These are phyloP conservation scores for Hydractinia symbiolongicarpus DNA, from an alignment of 30 jellyfish, hydroid and myxozoan genomes.

Conservation along the genomic window DNA sequence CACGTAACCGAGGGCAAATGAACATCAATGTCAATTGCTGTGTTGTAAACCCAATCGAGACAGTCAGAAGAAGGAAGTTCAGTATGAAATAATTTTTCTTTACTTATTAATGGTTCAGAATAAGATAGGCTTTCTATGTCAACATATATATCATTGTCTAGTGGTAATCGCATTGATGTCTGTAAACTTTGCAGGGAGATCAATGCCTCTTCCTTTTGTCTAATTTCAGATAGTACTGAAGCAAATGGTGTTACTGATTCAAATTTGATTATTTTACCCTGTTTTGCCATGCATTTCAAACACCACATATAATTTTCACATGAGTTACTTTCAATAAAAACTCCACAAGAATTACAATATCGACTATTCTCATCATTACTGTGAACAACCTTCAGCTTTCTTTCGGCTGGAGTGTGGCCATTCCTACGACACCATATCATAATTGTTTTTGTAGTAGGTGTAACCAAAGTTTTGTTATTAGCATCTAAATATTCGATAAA, in stretches of 20 bases:
- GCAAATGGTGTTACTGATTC: constrained; percentile 49
- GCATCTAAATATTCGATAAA: constrained; percentile 16
- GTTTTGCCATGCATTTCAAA: constrained; percentile 3
- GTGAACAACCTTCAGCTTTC: constrained; percentile 27
- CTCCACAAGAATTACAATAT: constrained; percentile 68
- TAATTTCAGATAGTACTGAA: neutral
- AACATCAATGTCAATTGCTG: constrained; percentile 65
- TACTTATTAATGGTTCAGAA: no score
- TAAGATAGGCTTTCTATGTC: neutral
- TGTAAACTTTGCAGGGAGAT: neutral
- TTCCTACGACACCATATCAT: constrained; percentile 80
- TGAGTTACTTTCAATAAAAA: constrained; percentile 10
- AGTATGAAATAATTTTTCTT: neutral
- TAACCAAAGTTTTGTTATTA: constrained; percentile 7
- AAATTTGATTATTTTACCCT: constrained; percentile 8
- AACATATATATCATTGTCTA: neutral
- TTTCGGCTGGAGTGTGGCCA: constrained; percentile 86
- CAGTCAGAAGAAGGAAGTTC: constrained; percentile 27
- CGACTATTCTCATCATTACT: neutral
- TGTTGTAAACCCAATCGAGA: constrained; percentile 72
- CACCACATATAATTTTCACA: constrained; percentile 10
- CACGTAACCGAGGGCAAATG: constrained; percentile 40
- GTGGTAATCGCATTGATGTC: neutral
- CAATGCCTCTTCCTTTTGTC: constrained; percentile 19
- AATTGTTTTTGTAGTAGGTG: constrained; percentile 51